A percentile compares a stretch with the other conserved stretches of the same genome.
These are phyloP conservation scores for Musca vetustissima DNA, from an alignment of 1,140 invertebrate genomes.

Conservation along the genomic window DNA sequence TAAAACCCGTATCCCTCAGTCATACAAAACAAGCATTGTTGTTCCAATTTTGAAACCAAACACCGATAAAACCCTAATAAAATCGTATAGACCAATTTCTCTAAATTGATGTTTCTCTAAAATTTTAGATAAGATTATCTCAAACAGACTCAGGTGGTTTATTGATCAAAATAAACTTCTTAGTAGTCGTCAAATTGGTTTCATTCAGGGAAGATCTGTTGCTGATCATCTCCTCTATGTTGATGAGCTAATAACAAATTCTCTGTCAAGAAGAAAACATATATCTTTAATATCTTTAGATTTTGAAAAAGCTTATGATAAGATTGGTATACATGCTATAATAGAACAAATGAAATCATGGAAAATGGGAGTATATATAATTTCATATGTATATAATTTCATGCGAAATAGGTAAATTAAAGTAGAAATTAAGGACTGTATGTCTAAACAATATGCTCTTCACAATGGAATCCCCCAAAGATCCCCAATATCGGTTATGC, in stretches of 20 bases:
- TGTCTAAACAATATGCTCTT: not conserved
- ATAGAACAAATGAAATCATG: conserved; percentile 27
- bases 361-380: conserved; percentile 28
- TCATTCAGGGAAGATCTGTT: conserved; percentile 11
- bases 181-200: conserved; percentile 19
- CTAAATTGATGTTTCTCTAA: conserved; percentile 24
- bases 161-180: conserved; percentile 25
- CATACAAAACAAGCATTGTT: conserved; percentile 7
- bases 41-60: conserved; percentile 22
- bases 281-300: conserved; percentile 26
- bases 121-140: conserved; percentile 23
- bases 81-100: conserved; percentile 28
- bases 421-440: conserved; percentile 8
- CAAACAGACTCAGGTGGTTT: conserved; percentile 28
- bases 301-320: conserved; percentile 29
- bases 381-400: conserved; percentile 25
- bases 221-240: conserved; percentile 7
- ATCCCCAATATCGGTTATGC: conserved; percentile 28
- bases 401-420: conserved; percentile 28
- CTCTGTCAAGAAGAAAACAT: conserved; percentile 24
- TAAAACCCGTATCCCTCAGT: not conserved
- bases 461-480: conserved; percentile 30
- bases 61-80: not conserved
- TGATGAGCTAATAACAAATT: conserved; percentile 17
- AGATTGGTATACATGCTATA: conserved; percentile 27